Evolutionary conservation across 1,140 invertebrate genomes (phyloP), one percentile per base, ranked within the genome.

Genomic region (Pseudomyrmex dendroicus): DNA sequence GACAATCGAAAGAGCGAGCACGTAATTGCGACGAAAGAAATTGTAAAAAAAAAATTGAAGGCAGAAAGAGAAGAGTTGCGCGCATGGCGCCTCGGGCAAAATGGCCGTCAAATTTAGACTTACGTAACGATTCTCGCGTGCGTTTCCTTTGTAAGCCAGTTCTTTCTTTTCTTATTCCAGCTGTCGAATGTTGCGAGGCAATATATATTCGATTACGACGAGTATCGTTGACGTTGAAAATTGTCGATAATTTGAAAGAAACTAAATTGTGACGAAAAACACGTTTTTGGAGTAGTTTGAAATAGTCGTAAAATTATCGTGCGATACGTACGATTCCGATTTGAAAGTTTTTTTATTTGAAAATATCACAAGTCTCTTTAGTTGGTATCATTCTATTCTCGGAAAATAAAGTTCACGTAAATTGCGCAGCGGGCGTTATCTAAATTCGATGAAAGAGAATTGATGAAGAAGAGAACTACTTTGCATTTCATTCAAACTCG

Each of bases 31-130:
- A 73, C 1, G 10, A 44, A 54, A 13, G 50, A 22, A 2, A 48
- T 25, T 13, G 72, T 17, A 35, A 35, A 35, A 35, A 35, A 35
- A 35, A 35, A 25, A n/a, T 1, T 7, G 5, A 57, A 46, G 15
- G 15, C 50, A 17, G n/a, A 10, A 12, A 2, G n/a, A 15, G n/a
- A 20, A 48, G 20, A 44, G 17, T 9, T 10, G 35, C 13, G 10
- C 10, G 2, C 17, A 3, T 22, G 25, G 9, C 62, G 35, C 13
- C 50, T 35, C 50, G 70, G 89, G 89, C 91, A 93, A 93, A 93
- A 93, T 93, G 92, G 92, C 92, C 89, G 92, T 89, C 90, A 91
- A 92, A 93, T 93, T 93, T 93, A 93, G 92, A 90, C 86, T 92
- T 93, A 92, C 87, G 92, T 91, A 93, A 93, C 91, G 52, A 74